Evolutionary conservation across 2,888 invertebrate species (phyloP), one percentile per base, ranked within the genome.

Genomic region (Epirrhoe tristata): DNA sequence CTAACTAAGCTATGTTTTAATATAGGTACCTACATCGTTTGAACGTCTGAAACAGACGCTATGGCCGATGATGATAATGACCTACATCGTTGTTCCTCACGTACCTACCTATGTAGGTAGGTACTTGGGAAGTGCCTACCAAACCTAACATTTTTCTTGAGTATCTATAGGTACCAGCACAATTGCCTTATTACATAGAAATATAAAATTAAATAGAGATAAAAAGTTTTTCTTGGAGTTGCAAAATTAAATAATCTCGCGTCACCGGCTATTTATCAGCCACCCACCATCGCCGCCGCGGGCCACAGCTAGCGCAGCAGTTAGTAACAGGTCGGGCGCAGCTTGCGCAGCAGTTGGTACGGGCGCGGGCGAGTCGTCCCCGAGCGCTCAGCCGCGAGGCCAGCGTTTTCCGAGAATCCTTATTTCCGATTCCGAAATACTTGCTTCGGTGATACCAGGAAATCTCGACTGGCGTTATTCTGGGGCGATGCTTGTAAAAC

Each of bases 401-500:
- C 89, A 89, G 82, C 83, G 75, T 80, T 86, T 92, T 92, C 91
- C 85, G 79, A 83, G 92, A 92, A 92, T 87, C 87, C 85, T 87
- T 88, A 88, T 91, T 90, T 92, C 92, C 91, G 92, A 92, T 91
- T 90, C 91, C 90, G 89, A 92, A 92, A 91, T 88, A 91, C 89
- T 81, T 86, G 83, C 79, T 82, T 84, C 85, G 75, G 79, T 86
- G 81, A 82, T 92, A 92, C 92, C 84, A 84, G 88, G 91, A 92
- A 91, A 86, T 89, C 85, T 86, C 84, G 77, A 77, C 86, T 79
- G 79, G 86, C 82, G 88, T 89, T 91, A 91, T 91, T 91, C 90
- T 88, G 91, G 89, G 90, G 87, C 89, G 87, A 84, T 86, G 89
- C 84, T 84, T 81, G 89, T 90, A 83, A 87, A 87, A 89, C 87